These are phyloP conservation scores for Ditula angustiorana DNA, from an alignment of 2,888 invertebrate species.

Conservation along the genomic window DNA sequence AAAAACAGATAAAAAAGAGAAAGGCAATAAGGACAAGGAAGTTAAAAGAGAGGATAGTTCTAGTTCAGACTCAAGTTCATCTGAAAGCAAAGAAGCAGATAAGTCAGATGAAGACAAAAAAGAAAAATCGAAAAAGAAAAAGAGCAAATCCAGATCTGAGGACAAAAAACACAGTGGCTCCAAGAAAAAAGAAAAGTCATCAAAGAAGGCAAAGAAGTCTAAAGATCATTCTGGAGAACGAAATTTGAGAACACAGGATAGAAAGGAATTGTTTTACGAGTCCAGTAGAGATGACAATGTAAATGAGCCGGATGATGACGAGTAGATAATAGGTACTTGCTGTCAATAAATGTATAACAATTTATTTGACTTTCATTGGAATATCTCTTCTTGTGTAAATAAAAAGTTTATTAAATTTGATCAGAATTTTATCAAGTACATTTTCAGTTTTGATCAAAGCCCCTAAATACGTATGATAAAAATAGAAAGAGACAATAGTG, in stretches of 20 bases:
- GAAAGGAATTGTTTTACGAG: constrained; percentile 63
- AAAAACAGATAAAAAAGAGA: constrained; percentile 39
- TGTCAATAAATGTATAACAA: constrained; percentile 16
- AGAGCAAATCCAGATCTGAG: constrained; percentile 17
- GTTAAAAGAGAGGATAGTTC: constrained; percentile 37
- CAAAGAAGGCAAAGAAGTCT: constrained; percentile 43
- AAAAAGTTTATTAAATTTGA: neutral
- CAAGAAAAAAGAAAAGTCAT: constrained; percentile 12
- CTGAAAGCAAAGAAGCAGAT: constrained; percentile 31
- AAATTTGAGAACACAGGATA: constrained; percentile 42
- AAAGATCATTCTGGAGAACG: constrained; percentile 33
- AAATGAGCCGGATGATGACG: constrained; percentile 69
- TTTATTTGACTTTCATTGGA: constrained; percentile 11
- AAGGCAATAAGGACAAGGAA: constrained; percentile 40
- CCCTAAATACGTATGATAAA: too few relatives aligned
- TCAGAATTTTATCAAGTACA: too few relatives aligned
- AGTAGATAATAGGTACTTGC: constrained; percentile 48
- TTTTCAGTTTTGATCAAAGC: too few relatives aligned
- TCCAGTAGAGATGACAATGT: constrained; percentile 76
- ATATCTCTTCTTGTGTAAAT: neutral
- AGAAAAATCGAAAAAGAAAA: constrained; percentile 20
- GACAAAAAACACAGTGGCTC: constrained; percentile 1
- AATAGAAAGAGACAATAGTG: too few relatives aligned
- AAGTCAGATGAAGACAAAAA: constrained; percentile 28
- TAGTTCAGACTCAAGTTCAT: constrained; percentile 44